These are phyloP conservation scores for Oenanthe oenanthe DNA, from an alignment of 2,113 vertebrate genomes.

Conservation along the genomic window DNA sequence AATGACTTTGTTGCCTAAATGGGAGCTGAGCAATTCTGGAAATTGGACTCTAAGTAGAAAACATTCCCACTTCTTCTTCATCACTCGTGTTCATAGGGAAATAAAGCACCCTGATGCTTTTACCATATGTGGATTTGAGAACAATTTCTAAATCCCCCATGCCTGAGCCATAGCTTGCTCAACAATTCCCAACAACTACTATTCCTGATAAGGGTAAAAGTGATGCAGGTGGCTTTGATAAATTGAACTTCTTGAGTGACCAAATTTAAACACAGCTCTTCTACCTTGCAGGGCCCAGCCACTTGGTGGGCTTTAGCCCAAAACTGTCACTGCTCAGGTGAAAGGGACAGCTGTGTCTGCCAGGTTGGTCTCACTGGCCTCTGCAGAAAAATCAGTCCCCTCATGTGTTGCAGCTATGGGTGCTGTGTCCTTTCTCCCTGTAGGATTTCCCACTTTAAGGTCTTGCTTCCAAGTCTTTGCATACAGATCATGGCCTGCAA, in stretches of 20 bases:
- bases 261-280: background rate
- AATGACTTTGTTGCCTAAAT: conserved; percentile 8
- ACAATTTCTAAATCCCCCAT: background rate
- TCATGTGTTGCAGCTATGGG: background rate
- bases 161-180: background rate
- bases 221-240: background rate
- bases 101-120: background rate
- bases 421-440: background rate
- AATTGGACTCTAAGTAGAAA: conserved; percentile 18
- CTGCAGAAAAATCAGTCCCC: background rate
- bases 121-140: conserved; percentile 4
- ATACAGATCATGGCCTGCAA: background rate
- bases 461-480: background rate
- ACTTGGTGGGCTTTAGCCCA: fast-evolving
- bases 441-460: background rate
- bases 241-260: background rate
- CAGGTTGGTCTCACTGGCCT: background rate
- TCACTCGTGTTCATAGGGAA: background rate
- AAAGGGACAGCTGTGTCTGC: background rate
- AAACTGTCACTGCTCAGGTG: background rate
- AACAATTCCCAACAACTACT: background rate
- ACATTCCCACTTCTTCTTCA: conserved; percentile 8
- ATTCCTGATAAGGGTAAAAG: background rate
- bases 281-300: background rate
- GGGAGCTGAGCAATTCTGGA: conserved; percentile 15